Evolutionary conservation across 2,888 invertebrate species (phyloP).

Genomic region (Ditula angustiorana): DNA sequence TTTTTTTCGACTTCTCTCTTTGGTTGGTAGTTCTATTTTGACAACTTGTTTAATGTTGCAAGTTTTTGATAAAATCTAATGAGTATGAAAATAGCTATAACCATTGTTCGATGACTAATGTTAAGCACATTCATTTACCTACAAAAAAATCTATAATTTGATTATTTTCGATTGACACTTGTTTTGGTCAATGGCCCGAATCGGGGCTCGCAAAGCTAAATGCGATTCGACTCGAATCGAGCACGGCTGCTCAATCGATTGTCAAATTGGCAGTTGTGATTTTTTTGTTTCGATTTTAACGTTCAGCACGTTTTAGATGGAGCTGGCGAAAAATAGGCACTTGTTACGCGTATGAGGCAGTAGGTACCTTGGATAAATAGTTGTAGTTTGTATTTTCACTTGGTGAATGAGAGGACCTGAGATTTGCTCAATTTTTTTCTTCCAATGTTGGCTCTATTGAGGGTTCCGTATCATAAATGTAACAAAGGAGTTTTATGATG

Average conservation of each 20-base stretch:
- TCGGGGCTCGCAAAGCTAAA: slow-evolving; percentile 27
- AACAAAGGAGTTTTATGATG: too few relatives aligned
- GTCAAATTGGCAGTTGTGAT: slow-evolving; percentile 60
- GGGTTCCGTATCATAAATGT: too few relatives aligned
- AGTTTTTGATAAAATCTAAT: not conserved
- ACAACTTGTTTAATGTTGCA: not conserved
- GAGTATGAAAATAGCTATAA: too few relatives aligned
- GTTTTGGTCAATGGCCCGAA: slow-evolving; percentile 21
- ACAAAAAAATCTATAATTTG: not conserved
- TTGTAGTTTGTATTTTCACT: not conserved
- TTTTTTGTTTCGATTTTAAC: slow-evolving; percentile 39
- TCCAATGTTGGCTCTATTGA: too few relatives aligned
- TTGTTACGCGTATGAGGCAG: not conserved
- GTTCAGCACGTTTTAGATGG: slow-evolving; percentile 11
- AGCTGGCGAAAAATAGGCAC: not conserved
- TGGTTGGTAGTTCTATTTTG: slow-evolving; percentile 16
- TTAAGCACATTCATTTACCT: not conserved
- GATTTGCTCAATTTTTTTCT: too few relatives aligned
- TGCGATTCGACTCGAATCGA: slow-evolving; percentile 52
- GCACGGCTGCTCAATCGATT: slow-evolving; percentile 59
- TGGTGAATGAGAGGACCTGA: too few relatives aligned
- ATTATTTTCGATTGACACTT: slow-evolving; percentile 12
- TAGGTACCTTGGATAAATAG: not conserved
- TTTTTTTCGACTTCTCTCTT: slow-evolving; percentile 26
- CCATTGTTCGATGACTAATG: not conserved